A percentile compares a stretch with the other conserved stretches of the same genome.
These are phyloP conservation scores for Nipponia nippon DNA, from an alignment of 2,113 vertebrate genomes.

Conservation along the genomic window DNA sequence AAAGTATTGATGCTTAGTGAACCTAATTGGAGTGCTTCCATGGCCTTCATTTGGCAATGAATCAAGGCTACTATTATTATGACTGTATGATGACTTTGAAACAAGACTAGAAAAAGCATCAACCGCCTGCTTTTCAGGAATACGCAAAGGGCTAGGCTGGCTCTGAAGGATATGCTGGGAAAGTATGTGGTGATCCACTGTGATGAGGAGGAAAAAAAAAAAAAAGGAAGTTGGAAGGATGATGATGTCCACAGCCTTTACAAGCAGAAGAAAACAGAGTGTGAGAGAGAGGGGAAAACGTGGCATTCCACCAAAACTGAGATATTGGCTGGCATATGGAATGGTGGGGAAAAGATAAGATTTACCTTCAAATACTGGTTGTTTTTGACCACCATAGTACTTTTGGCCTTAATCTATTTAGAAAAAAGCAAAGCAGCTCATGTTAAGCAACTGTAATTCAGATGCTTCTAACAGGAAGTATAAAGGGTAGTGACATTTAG, in stretches of 20 bases:
- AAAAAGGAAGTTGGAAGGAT: not conserved
- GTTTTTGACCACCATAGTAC: not conserved
- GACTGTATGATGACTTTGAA: not conserved
- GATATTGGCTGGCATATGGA: not conserved
- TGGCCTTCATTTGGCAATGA: not conserved
- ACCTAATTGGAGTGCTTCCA: not conserved
- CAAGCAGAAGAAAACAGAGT: not conserved
- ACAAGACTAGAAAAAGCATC: not conserved
- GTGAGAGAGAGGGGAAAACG: not conserved
- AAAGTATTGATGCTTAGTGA: not conserved
- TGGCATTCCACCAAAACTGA: not conserved
- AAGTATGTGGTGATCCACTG: not conserved
- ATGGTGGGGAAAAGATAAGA: not conserved
- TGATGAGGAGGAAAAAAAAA: not conserved
- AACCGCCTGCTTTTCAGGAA: not conserved
- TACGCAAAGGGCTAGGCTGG: not conserved
- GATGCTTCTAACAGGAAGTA: not conserved
- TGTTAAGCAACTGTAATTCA: not conserved
- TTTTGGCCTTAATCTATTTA: not conserved
- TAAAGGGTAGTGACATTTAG: not conserved
- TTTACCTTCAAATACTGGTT: not conserved
- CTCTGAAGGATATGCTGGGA: not conserved
- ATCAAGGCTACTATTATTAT: not conserved
- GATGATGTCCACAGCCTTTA: not conserved
- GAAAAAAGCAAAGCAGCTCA: not conserved